Conservation (phyloP, 2,113 vertebrate genomes). For the Anser cygnoides region DNA sequence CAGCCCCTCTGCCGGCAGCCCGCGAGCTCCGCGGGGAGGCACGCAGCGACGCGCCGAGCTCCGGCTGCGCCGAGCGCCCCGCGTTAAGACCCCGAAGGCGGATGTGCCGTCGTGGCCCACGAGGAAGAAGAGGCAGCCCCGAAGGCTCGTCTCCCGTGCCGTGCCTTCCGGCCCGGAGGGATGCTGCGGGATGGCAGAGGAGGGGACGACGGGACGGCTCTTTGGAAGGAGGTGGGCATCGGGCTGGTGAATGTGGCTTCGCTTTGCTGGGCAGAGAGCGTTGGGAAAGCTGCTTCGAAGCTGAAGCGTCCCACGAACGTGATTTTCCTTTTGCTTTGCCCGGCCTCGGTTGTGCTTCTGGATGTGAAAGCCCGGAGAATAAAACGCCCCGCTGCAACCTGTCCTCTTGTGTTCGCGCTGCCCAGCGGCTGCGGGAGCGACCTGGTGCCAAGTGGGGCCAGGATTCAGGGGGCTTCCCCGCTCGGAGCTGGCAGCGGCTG, state of each 20-base stretch:
- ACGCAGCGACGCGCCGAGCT: not conserved
- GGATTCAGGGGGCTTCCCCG: not conserved
- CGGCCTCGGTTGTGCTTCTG: rapidly evolving
- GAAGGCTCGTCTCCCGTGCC: not conserved
- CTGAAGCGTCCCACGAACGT: rapidly evolving
- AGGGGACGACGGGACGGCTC: not conserved
- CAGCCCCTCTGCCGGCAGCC: slow-evolving; percentile 5
- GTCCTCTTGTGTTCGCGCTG: rapidly evolving
- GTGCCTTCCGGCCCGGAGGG: not conserved
- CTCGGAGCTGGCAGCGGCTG: not conserved
- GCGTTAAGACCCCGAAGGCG: not conserved
- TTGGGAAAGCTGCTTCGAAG: not conserved
- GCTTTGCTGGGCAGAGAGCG: not conserved
- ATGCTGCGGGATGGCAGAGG: slow-evolving; percentile 14
- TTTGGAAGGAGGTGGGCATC: slow-evolving; percentile 10
- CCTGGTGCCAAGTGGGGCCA: not conserved
- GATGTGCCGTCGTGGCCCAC: not conserved
- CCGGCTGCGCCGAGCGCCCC: not conserved
- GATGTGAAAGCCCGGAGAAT: not conserved
- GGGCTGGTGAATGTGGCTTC: not conserved
- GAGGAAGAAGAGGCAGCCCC: not conserved
- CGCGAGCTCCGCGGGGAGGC: not conserved
- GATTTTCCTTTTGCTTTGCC: not conserved
- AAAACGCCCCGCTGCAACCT: not conserved
- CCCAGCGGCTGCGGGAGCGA: not conserved